A percentile compares a stretch with the other conserved stretches of the same genome.
Evolutionary conservation across 53 echinoderm and acorn worm genomes (phyloP).

Genomic region (Patiria pectinifera): DNA sequence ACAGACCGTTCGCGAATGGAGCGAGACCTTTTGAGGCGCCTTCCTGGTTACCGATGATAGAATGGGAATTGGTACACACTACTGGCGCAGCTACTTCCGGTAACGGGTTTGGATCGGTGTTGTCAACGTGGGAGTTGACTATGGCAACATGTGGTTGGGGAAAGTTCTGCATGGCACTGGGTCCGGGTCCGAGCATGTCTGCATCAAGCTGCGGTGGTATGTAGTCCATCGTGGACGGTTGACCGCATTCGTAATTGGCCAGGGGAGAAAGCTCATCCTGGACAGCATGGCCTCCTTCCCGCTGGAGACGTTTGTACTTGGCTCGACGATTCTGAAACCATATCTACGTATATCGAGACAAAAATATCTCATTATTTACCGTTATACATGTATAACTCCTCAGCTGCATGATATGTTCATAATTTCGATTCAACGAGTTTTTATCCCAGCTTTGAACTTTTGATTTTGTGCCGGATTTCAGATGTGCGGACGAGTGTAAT

Average conservation of each 20-base stretch:
- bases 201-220: slow-evolving; percentile 52
- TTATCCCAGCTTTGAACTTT: too few species aligned
- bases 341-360: slow-evolving; percentile 57
- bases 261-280: slow-evolving; percentile 18
- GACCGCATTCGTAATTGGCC: slow-evolving; percentile 3
- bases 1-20: slow-evolving; percentile 8
- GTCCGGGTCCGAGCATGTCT: slow-evolving; percentile 48
- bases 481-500: too few species aligned
- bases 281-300: slow-evolving; percentile 19
- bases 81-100: not conserved
- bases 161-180: slow-evolving; percentile 2
- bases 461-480: too few species aligned
- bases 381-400: not conserved
- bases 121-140: not conserved
- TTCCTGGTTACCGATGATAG: not conserved
- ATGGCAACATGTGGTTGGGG: not conserved
- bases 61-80: too few species aligned
- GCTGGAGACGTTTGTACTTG: slow-evolving; percentile 70
- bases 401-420: too few species aligned
- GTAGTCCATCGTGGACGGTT: slow-evolving; percentile 48
- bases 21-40: not conserved
- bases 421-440: not conserved
- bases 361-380: slow-evolving; percentile 5
- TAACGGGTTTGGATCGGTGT: not conserved
- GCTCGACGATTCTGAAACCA: slow-evolving; percentile 94